Evolutionary conservation across 2,113 vertebrate genomes (phyloP).

Genomic region (Caracal caracal): DNA sequence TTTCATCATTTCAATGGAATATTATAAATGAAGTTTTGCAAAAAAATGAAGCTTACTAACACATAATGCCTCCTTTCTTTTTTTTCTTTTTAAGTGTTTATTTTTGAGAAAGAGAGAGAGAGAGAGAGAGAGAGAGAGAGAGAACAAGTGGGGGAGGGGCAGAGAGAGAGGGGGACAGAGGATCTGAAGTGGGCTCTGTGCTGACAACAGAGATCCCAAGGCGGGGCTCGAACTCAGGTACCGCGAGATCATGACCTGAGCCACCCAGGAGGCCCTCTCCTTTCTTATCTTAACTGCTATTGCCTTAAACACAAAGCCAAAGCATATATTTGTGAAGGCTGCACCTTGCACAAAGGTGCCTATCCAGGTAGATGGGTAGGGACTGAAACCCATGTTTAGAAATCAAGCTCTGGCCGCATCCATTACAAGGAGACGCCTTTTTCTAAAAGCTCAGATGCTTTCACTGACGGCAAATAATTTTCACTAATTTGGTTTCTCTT

Average conservation of each 20-base stretch:
- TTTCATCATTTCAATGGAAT: not conserved
- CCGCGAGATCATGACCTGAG: too few relatives aligned
- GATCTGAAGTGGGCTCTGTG: too few relatives aligned
- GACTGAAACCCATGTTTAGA: not conserved
- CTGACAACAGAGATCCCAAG: too few relatives aligned
- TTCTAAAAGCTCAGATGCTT: not conserved
- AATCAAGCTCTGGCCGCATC: not conserved
- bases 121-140: too few relatives aligned
- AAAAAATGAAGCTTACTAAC: not conserved
- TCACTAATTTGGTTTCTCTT: conserved; percentile 22
- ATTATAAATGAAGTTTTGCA: not conserved
- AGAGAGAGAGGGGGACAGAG: too few relatives aligned
- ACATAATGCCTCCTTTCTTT: not conserved
- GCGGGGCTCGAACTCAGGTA: too few relatives aligned
- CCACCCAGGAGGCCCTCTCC: too few relatives aligned
- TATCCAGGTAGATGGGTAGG: not conserved
- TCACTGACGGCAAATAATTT: not conserved
- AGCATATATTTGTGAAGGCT: not conserved
- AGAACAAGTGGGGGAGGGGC: too few relatives aligned
- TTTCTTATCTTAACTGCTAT: not conserved
- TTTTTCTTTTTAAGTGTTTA: too few relatives aligned
- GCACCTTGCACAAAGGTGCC: not conserved
- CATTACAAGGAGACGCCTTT: not conserved
- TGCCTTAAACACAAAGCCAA: not conserved
- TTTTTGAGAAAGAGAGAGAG: too few relatives aligned